phyloP scores from a whole-genome alignment of 2,888 invertebrate species.

The Melanargia galathea region DNA sequence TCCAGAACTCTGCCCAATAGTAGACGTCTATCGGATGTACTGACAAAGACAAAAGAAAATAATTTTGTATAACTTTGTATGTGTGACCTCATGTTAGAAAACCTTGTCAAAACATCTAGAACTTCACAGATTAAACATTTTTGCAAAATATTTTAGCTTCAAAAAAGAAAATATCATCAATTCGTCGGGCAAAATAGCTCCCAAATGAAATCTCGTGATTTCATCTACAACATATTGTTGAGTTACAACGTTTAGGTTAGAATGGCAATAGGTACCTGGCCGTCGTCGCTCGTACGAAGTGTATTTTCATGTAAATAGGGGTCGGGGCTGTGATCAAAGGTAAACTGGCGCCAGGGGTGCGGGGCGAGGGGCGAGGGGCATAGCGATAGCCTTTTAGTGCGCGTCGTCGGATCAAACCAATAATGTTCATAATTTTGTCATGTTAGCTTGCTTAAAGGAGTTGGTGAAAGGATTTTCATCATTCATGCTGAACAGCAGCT shows the following conservation, averaged over 20 bases:
- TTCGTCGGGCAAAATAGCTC: no score
- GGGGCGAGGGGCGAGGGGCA: neutral
- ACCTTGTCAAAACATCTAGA: no score
- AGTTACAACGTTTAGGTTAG: slow-evolving; percentile 4
- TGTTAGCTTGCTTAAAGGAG: neutral
- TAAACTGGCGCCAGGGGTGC: slow-evolving; percentile 1
- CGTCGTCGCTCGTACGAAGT: slow-evolving; percentile 4
- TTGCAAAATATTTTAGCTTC: neutral
- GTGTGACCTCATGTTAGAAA: no score
- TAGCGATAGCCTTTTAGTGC: neutral
- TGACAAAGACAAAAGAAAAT: no score
- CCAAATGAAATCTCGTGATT: neutral
- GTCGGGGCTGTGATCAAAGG: slow-evolving; percentile 10
- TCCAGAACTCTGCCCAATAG: no score
- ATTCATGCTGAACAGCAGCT: no score
- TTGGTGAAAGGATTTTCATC: no score
- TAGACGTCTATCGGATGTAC: no score
- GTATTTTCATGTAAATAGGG: slow-evolving; percentile 18
- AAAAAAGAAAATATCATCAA: neutral
- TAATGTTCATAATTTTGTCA: slow-evolving; percentile 1
- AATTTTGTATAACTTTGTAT: no score
- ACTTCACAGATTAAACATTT: no score
- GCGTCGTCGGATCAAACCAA: neutral
- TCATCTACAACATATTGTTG: neutral
- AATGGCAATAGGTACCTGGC: slow-evolving; percentile 4